A percentile compares a stretch with the other conserved stretches of the same genome.
Evolutionary conservation across 2,888 invertebrate species (phyloP).

Genomic region (Candidula unifasciata): DNA sequence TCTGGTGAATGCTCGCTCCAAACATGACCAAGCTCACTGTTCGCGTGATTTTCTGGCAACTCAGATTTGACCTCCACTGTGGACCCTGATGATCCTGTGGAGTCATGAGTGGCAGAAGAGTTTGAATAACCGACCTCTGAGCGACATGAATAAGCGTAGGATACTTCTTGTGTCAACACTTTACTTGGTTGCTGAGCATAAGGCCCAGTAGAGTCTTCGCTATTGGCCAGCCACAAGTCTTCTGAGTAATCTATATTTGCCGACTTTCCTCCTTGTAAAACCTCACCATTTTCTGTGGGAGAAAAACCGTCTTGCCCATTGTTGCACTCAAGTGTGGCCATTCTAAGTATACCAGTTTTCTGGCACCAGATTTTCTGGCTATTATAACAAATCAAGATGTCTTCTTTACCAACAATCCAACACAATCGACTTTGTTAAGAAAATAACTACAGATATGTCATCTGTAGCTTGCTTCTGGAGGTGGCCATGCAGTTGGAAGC

Average conservation of each 20-base stretch:
- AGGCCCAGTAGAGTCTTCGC: conserved; percentile 48
- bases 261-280: conserved; percentile 40
- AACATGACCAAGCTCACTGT: not conserved
- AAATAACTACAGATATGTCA: no score
- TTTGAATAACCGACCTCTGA: not conserved
- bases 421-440: no score
- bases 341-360: not conserved
- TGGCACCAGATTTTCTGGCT: not conserved
- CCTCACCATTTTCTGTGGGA: conserved; percentile 44
- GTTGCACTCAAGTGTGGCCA: conserved; percentile 51
- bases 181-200: conserved; percentile 46
- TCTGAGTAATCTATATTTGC: conserved; percentile 49
- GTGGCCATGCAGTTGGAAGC: no score
- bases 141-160: not conserved
- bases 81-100: not conserved
- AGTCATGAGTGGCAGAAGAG: not conserved
- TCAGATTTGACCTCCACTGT: not conserved
- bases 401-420: no score
- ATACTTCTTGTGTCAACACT: not conserved
- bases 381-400: no score
- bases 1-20: conserved; percentile 30
- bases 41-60: not conserved
- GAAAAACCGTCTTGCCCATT: conserved; percentile 46
- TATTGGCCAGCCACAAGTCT: conserved; percentile 49
- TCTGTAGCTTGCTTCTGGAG: no score